A percentile compares a stretch with the other conserved stretches of the same genome.
phyloP scores from a whole-genome alignment of 2,113 vertebrate species.

The Mus pahari region DNA sequence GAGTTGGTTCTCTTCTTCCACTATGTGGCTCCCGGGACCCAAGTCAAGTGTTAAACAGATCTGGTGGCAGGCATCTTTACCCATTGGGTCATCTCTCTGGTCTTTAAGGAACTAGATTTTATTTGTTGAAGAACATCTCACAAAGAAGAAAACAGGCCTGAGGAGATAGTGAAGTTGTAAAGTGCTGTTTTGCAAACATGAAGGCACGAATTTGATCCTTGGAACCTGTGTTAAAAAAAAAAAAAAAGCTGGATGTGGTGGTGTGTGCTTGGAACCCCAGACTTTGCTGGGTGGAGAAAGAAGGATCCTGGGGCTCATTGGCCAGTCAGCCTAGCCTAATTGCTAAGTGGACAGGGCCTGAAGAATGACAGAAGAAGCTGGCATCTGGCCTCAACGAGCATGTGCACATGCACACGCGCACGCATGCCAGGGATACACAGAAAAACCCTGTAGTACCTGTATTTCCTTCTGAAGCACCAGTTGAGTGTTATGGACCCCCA shows the following conservation, averaged over 20 bases:
- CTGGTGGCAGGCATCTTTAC: neutral
- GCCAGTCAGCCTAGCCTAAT: neutral
- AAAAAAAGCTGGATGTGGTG: neutral
- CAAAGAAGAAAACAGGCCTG: neutral
- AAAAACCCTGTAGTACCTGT: neutral
- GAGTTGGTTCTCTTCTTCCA: neutral
- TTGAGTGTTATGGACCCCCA: too few relatives aligned
- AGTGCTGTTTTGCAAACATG: neutral
- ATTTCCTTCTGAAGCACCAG: neutral
- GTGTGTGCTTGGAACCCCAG: neutral
- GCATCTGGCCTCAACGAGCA: neutral
- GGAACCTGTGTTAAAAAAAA: neutral
- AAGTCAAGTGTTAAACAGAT: neutral
- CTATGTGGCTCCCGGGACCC: neutral
- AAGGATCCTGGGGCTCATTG: neutral
- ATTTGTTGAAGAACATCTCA: neutral
- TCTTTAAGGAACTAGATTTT: neutral
- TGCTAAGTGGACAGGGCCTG: neutral
- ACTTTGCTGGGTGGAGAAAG: neutral
- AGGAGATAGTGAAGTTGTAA: neutral
- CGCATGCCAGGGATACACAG: neutral
- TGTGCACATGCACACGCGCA: accelerated
- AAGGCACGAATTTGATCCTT: too few relatives aligned
- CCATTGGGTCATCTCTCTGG: neutral
- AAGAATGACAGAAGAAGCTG: neutral